Conservation (phyloP, 1,140 invertebrate genomes). For the Oedothorax gibbosus region DNA sequence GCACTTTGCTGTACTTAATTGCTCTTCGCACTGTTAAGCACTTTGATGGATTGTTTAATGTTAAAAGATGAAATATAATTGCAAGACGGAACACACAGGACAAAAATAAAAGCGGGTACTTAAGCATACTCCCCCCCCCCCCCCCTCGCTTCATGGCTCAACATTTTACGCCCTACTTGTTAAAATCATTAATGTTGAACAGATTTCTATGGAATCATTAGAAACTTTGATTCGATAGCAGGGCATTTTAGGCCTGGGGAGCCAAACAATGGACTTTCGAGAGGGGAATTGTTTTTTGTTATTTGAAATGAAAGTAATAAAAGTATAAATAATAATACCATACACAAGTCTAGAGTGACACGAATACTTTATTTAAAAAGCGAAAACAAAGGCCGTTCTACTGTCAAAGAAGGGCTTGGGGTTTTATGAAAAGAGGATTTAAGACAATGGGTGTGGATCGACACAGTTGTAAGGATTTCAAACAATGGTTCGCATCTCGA, state of each 20-base stretch:
- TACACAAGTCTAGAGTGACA: background rate
- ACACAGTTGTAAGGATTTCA: too few species aligned
- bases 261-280: too few species aligned
- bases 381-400: conserved; percentile 23
- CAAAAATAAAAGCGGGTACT: conserved; percentile 38
- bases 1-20: conserved; percentile 28
- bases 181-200: conserved; percentile 55
- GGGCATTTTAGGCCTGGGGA: background rate
- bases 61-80: conserved; percentile 54
- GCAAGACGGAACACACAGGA: background rate
- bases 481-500: too few species aligned
- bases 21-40: conserved; percentile 36
- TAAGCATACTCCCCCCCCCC: conserved; percentile 2
- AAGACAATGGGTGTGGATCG: background rate
- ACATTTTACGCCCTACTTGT: conserved; percentile 57
- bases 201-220: conserved; percentile 47
- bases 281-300: background rate
- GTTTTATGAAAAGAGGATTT: conserved; percentile 1
- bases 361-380: conserved; percentile 45
- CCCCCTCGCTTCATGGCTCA: conserved; percentile 19
- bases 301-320: conserved; percentile 5
- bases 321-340: conserved; percentile 22
- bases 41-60: conserved; percentile 49
- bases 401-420: background rate
- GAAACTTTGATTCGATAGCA: conserved; percentile 32